phyloP scores from a whole-genome alignment of 2,888 invertebrate species.

The Eurois occulta region DNA sequence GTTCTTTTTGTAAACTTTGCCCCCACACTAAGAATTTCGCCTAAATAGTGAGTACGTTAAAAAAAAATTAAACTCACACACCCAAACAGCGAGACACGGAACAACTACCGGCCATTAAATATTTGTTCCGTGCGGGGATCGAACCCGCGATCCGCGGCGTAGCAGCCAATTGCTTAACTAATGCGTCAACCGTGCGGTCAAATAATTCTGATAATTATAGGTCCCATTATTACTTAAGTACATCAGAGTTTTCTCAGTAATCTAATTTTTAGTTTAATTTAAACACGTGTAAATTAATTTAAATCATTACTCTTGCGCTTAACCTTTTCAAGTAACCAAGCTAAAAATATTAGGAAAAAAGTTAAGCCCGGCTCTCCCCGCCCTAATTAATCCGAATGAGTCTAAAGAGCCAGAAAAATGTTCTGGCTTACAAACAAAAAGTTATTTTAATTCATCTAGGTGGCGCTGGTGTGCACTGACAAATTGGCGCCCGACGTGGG shows the following conservation, averaged over 20 bases:
- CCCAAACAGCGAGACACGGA: neutral
- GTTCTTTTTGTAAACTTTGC: neutral
- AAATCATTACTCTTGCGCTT: neutral
- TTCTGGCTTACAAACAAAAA: slow-evolving; percentile 44
- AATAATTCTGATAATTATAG: neutral
- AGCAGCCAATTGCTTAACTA: neutral
- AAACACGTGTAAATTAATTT: neutral
- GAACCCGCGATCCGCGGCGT: neutral
- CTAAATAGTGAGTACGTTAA: neutral
- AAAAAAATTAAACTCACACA: neutral
- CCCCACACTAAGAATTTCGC: neutral
- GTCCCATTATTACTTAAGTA: neutral
- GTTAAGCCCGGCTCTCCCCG: neutral
- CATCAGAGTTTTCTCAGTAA: neutral
- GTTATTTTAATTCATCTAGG: slow-evolving; percentile 60
- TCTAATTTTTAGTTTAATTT: neutral
- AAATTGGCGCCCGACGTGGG: slow-evolving; percentile 64
- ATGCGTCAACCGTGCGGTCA: neutral
- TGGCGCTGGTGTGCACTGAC: slow-evolving; percentile 44
- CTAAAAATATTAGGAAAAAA: slow-evolving; percentile 10
- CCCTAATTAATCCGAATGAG: slow-evolving; percentile 47
- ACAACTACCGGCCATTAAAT: neutral
- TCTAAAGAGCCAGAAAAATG: slow-evolving; percentile 46
- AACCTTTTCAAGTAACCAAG: neutral
- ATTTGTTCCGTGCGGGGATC: neutral